Conservation (phyloP, 2,113 vertebrate species). For the Cephalopterus ornatus region DNA sequence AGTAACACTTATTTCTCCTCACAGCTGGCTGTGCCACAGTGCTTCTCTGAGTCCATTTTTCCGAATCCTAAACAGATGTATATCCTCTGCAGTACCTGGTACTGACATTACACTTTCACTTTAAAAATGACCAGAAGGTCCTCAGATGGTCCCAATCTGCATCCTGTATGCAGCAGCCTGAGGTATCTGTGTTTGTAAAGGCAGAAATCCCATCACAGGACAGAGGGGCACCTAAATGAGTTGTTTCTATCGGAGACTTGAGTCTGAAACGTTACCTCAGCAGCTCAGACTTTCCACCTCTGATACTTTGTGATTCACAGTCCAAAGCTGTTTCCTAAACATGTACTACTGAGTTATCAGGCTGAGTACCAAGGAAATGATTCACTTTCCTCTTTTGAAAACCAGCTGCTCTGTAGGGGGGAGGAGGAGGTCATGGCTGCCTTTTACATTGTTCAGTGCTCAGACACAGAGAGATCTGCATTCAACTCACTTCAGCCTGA, state of each 20-base stretch:
- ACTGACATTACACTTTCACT: background rate
- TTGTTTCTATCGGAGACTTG: background rate
- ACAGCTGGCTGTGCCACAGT: background rate
- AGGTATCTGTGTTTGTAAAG: background rate
- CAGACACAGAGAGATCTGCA: background rate
- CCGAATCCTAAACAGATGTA: background rate
- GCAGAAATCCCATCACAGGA: background rate
- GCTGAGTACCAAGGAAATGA: conserved; percentile 34
- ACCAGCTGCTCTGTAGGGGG: background rate
- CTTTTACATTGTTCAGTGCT: background rate
- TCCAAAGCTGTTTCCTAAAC: conserved; percentile 12
- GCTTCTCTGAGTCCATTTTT: background rate
- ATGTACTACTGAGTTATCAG: background rate
- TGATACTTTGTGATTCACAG: background rate
- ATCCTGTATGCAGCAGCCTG: background rate
- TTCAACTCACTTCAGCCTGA: background rate
- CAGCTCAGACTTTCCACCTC: background rate
- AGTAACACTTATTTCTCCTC: conserved; percentile 7
- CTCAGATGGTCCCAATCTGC: background rate
- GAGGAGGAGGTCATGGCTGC: background rate
- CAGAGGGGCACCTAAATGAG: background rate
- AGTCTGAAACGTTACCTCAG: background rate
- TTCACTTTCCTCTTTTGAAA: conserved; percentile 20
- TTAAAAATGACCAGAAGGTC: background rate
- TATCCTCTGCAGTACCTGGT: background rate